Evolutionary conservation across 2,797 vertebrate genomes (phyloP).

Genomic region (Aldrovandia affinis): DNA sequence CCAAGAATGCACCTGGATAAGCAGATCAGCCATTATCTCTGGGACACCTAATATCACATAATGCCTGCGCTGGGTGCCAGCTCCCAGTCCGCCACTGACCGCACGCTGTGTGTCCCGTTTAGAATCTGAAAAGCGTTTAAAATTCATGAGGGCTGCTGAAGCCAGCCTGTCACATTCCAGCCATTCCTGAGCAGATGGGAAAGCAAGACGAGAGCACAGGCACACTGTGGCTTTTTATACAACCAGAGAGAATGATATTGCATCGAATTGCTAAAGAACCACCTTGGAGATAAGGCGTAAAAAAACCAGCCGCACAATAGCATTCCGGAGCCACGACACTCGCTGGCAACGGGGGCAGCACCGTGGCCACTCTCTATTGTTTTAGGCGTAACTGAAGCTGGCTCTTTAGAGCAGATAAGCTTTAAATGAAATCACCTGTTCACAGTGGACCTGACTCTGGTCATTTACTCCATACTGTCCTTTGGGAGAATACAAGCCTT

Average conservation of each 20-base stretch:
- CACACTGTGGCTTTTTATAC: conserved; percentile 81
- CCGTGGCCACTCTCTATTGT: conserved; percentile 69
- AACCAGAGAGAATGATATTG: conserved; percentile 82
- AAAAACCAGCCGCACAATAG: conserved; percentile 74
- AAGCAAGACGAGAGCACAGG: conserved; percentile 77
- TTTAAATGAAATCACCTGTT: conserved; percentile 26
- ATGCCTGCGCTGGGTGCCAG: conserved; percentile 73
- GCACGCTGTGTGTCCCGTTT: conserved; percentile 81
- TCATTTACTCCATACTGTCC: conserved; percentile 22
- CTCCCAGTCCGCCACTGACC: conserved; percentile 70
- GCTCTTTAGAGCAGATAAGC: conserved; percentile 16
- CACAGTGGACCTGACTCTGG: conserved; percentile 18
- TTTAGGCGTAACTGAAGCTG: conserved; percentile 44
- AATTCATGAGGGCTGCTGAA: conserved; percentile 89
- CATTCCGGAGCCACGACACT: conserved; percentile 79
- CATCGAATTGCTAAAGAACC: conserved; percentile 89
- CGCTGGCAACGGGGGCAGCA: conserved; percentile 62
- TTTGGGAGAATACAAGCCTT: conserved; percentile 17
- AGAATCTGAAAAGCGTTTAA: conserved; percentile 90
- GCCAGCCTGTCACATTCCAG: conserved; percentile 84
- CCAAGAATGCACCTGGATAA: conserved; percentile 81
- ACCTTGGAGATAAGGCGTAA: conserved; percentile 79
- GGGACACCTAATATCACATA: conserved; percentile 83
- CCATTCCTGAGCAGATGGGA: conserved; percentile 86
- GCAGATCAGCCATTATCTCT: conserved; percentile 82